Evolutionary conservation across 2,113 vertebrate genomes (phyloP).

Genomic region (Dolichotis patagonum): DNA sequence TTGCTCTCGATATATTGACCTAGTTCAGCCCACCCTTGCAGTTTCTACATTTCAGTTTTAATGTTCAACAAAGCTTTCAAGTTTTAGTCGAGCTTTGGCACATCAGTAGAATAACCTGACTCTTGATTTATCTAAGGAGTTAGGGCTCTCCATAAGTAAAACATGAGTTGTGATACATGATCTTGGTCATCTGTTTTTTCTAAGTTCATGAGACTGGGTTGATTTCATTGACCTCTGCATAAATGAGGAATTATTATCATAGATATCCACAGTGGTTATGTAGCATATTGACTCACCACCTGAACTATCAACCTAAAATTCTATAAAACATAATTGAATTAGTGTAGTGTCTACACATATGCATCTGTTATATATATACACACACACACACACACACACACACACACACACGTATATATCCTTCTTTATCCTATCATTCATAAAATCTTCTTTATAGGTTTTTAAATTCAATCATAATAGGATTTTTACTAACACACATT

Average conservation of each 20-base stretch:
- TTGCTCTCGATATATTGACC: conserved; percentile 54
- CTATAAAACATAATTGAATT: conserved; percentile 29
- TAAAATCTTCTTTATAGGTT: conserved; percentile 35
- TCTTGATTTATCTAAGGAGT: conserved; percentile 12
- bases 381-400: neutral
- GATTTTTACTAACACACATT: neutral
- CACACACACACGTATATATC: no score
- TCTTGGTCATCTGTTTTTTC: neutral
- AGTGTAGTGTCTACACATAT: conserved; percentile 6
- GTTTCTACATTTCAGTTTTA: conserved; percentile 30
- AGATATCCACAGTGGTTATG: neutral
- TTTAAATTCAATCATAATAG: conserved; percentile 38
- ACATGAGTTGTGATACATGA: neutral
- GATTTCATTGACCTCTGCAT: conserved; percentile 36
- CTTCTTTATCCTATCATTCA: neutral
- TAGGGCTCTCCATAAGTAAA: neutral
- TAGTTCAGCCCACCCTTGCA: neutral
- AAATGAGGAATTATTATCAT: conserved; percentile 3
- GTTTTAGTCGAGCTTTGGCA: neutral
- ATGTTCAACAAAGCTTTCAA: neutral
- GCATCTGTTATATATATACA: neutral
- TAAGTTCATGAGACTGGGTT: conserved; percentile 15
- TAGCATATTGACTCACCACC: conserved; percentile 28
- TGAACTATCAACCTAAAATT: conserved; percentile 39
- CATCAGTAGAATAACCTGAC: neutral